Evolutionary conservation across 2,797 vertebrate genomes (phyloP).

Genomic region (Melanotaenia trifasciata): DNA sequence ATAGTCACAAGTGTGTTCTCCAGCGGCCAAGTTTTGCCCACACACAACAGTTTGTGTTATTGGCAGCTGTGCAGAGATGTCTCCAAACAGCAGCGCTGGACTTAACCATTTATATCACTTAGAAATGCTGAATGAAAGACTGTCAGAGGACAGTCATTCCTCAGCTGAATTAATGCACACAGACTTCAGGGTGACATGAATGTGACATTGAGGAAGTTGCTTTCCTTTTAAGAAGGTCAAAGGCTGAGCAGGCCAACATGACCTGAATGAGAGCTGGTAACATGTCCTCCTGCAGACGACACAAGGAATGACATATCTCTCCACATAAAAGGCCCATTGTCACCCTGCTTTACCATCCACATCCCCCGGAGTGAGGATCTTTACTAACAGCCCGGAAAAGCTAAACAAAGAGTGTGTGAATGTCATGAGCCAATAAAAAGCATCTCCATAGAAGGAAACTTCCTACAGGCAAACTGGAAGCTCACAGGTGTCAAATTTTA

Average conservation of each 20-base stretch:
- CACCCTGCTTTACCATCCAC: slow-evolving; percentile 52
- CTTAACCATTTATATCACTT: not conserved
- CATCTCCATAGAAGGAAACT: slow-evolving; percentile 12
- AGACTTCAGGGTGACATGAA: slow-evolving; percentile 60
- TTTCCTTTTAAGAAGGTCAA: slow-evolving; percentile 64
- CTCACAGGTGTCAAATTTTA: slow-evolving; percentile 17
- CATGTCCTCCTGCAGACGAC: slow-evolving; percentile 78
- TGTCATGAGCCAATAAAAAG: slow-evolving; percentile 13
- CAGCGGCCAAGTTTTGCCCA: not conserved
- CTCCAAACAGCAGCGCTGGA: not conserved
- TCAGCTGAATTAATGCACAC: slow-evolving; percentile 45
- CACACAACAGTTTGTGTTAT: not conserved
- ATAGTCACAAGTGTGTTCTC: not conserved
- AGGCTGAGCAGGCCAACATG: slow-evolving; percentile 71
- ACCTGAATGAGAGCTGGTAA: slow-evolving; percentile 79
- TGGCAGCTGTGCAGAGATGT: not conserved
- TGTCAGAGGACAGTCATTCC: slow-evolving; percentile 41
- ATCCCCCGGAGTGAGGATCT: slow-evolving; percentile 53
- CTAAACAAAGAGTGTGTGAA: slow-evolving; percentile 16
- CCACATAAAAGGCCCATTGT: slow-evolving; percentile 79
- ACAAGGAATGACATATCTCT: slow-evolving; percentile 60
- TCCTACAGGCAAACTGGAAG: not conserved
- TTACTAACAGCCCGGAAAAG: slow-evolving; percentile 29
- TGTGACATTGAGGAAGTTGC: slow-evolving; percentile 56
- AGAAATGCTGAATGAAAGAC: slow-evolving; percentile 23